Evolutionary conservation across 2,888 invertebrate genomes (phyloP).

Genomic region (Eilema caniola): DNA sequence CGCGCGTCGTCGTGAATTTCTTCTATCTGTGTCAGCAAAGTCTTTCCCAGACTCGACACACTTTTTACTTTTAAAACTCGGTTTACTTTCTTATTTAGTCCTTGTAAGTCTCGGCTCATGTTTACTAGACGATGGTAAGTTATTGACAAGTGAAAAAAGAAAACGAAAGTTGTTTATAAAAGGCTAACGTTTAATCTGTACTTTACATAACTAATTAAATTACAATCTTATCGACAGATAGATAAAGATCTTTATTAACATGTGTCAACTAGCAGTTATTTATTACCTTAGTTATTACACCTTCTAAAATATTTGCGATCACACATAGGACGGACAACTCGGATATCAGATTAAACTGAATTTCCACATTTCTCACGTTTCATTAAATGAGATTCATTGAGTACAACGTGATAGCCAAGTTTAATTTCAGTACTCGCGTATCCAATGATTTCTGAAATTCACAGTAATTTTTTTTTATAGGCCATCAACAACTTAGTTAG

Average conservation of each 20-base stretch:
- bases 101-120: slow-evolving; percentile 66
- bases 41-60: slow-evolving; percentile 66
- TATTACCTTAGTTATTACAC: neutral
- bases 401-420: neutral
- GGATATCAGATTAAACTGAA: neutral
- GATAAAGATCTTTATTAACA: neutral
- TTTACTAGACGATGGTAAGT: slow-evolving; percentile 54
- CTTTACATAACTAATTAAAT: slow-evolving; percentile 61
- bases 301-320: neutral
- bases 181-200: slow-evolving; percentile 21
- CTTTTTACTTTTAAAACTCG: slow-evolving; percentile 53
- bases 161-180: slow-evolving; percentile 75
- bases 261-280: neutral
- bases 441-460: neutral
- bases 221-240: slow-evolving; percentile 29
- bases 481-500: neutral
- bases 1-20: slow-evolving; percentile 58
- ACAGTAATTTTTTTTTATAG: neutral
- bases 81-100: slow-evolving; percentile 74
- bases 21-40: slow-evolving; percentile 64
- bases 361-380: neutral
- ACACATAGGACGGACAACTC: neutral
- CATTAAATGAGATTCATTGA: neutral
- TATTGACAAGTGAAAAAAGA: slow-evolving; percentile 63
- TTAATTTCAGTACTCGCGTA: neutral